Evolutionary conservation across 1,140 invertebrate species (phyloP).

Genomic region (Drosophila biarmipes): DNA sequence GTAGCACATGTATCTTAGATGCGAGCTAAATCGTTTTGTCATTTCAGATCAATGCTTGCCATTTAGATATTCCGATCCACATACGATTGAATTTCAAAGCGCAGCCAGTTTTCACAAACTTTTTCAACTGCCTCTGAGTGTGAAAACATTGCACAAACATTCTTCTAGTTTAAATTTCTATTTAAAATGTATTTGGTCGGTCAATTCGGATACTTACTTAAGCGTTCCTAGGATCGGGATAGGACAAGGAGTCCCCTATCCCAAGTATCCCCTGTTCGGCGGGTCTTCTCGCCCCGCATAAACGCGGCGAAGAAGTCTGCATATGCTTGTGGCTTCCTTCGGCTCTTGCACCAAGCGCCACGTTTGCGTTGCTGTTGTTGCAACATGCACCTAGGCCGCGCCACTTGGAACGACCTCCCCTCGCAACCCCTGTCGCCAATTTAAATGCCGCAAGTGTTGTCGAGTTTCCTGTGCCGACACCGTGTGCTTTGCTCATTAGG

Average conservation of each 20-base stretch:
- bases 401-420: slow-evolving; percentile 54
- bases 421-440: slow-evolving; percentile 49
- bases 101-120: no score
- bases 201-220: no score
- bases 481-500: slow-evolving; percentile 61
- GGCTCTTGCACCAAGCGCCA: slow-evolving; percentile 62
- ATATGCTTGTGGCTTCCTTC: slow-evolving; percentile 73
- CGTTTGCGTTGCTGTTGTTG: slow-evolving; percentile 49
- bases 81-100: no score
- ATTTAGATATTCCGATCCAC: no score
- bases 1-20: neutral
- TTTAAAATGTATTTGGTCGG: no score
- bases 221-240: no score
- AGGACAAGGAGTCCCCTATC: no score
- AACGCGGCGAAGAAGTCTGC: slow-evolving; percentile 27
- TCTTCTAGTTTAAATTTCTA: no score
- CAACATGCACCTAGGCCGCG: slow-evolving; percentile 68
- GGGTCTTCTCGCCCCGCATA: slow-evolving; percentile 4
- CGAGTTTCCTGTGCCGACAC: slow-evolving; percentile 60
- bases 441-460: slow-evolving; percentile 78
- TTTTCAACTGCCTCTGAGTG: no score
- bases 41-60: no score
- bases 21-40: neutral
- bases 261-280: neutral
- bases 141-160: no score